Evolutionary conservation across 1,140 invertebrate genomes (phyloP), one percentile per base, ranked within the genome.

Genomic region (Micrasema minimum): DNA sequence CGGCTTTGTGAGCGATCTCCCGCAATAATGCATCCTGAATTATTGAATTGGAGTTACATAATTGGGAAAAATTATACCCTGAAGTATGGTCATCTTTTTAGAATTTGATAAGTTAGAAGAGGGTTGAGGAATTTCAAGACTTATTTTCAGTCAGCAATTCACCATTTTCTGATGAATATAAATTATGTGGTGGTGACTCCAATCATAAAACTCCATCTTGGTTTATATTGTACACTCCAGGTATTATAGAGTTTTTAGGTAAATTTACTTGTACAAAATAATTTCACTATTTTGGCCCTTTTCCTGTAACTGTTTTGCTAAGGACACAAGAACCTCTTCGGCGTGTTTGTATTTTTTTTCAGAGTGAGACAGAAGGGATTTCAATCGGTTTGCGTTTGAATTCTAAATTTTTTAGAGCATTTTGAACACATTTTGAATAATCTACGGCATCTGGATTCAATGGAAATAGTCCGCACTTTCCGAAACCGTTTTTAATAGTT

Each of bases 401-500:
- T 16, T 45, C 14, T 5, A 45, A 45, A 45, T 45, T 45, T 45
- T 45, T 11, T 45, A 45, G 41, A 16, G 41, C 41, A 61, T 61
- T 61, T 61, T 38, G 26, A 70, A 66, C 57, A 64, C 71, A 73
- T 37, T 75, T 75, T 1, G 57, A 18, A 23, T 75, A 82, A 43
- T 83, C 78, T n/a, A 83, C 71, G 10, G 69, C 69, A 50, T 79
- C 66, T 10, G 76, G 71, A 67, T 81, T 70, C 43, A 79, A 80
- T 2, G 80, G 80, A 74, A 55, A 79, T 3, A 81, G n/a, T 23
- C 80, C 80, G 75, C 76, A 79, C 37, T 38, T 65, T 74, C 69
- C 65, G 76, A 82, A 82, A 12, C 76, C 77, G 69, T 80, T 81
- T 65, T 76, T 73, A 20, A 82, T 73, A 9, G 61, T 78, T 66